Conservation (phyloP, 1,140 invertebrate species). For the Pseudomyrmex sp. region DNA sequence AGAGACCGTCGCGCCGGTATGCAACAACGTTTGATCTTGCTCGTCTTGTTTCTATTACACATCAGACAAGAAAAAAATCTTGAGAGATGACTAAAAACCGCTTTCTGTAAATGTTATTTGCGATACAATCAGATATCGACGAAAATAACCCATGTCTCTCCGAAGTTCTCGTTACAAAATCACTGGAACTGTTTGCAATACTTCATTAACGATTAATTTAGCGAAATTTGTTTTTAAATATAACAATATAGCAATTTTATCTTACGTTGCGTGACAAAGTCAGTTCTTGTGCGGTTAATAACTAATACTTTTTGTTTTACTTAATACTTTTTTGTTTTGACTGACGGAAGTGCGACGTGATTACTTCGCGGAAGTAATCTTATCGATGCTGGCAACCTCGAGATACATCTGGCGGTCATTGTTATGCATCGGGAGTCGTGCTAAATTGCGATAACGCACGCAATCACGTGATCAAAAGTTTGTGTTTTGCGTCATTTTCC, state of each 20-base stretch:
- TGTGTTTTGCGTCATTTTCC: constrained; percentile 6
- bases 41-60: constrained; percentile 51
- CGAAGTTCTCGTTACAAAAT: too few species aligned
- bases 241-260: too few species aligned
- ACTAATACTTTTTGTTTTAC: too few species aligned
- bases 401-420: neutral
- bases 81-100: neutral
- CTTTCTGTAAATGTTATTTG: neutral
- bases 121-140: too few species aligned
- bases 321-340: too few species aligned
- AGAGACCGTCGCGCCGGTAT: constrained; percentile 39
- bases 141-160: too few species aligned
- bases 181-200: neutral
- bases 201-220: neutral
- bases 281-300: neutral
- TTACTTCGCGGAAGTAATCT: neutral
- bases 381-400: constrained; percentile 32
- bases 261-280: too few species aligned
- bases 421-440: neutral
- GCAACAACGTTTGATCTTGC: constrained; percentile 34
- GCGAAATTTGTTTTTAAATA: neutral
- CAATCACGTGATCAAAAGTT: neutral
- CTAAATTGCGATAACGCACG: constrained; percentile 16
- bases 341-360: neutral
- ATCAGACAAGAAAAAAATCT: constrained; percentile 1